Conservation (phyloP, 2,113 vertebrate species). For the Apaloderma vittatum region DNA sequence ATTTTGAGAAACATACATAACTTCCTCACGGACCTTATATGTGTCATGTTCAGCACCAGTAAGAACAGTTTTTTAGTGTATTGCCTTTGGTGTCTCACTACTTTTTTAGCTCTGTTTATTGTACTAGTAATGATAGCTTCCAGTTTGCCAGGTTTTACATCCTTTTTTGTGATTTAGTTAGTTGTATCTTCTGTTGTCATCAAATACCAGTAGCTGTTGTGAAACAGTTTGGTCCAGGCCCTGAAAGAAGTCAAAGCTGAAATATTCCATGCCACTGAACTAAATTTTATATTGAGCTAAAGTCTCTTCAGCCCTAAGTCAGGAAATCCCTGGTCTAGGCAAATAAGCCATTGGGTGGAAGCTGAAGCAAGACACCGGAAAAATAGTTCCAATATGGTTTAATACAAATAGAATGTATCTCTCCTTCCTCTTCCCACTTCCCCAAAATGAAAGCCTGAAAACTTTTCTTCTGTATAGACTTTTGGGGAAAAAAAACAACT, state of each 20-base stretch:
- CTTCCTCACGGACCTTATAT: background rate
- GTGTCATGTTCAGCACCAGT: background rate
- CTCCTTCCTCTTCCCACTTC: background rate
- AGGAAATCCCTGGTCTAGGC: background rate
- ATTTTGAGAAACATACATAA: background rate
- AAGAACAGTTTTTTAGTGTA: background rate
- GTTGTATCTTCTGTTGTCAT: background rate
- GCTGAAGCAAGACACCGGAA: background rate
- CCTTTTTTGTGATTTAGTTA: background rate
- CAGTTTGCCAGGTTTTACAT: background rate
- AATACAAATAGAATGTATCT: background rate
- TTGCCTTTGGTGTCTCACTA: background rate
- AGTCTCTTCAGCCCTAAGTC: background rate
- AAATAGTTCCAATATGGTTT: background rate
- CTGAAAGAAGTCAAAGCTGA: background rate
- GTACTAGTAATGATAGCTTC: background rate
- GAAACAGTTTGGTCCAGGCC: background rate
- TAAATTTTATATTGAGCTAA: background rate
- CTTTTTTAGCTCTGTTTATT: background rate
- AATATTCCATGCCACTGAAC: background rate
- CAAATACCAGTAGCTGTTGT: background rate
- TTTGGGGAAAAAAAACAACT: fast-evolving
- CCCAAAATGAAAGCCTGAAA: background rate
- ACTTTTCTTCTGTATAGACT: background rate
- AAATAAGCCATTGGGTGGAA: background rate